Evolutionary conservation across 2,113 vertebrate genomes (phyloP).

Genomic region (Herpetotheres cachinnans): DNA sequence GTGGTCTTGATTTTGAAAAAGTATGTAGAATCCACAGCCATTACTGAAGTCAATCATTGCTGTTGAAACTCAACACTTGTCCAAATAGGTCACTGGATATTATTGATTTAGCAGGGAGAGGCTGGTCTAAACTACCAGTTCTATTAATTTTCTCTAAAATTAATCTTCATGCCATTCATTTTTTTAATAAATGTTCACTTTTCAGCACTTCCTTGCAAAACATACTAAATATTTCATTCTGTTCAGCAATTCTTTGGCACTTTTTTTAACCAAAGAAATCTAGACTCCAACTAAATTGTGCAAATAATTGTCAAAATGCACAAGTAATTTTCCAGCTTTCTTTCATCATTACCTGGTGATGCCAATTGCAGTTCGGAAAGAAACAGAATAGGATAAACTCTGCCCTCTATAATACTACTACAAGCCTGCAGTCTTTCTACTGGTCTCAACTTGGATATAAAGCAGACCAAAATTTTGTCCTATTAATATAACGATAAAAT

Average conservation of each 20-base stretch:
- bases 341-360: background rate
- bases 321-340: conserved; percentile 21
- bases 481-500: background rate
- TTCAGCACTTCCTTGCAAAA: background rate
- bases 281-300: conserved; percentile 20
- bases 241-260: background rate
- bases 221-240: background rate
- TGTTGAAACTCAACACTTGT: background rate
- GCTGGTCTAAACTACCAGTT: background rate
- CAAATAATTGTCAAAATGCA: conserved; percentile 28
- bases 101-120: background rate
- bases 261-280: conserved; percentile 43
- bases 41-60: background rate
- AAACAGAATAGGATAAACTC: background rate
- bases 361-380: background rate
- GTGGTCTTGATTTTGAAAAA: background rate
- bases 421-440: background rate
- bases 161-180: background rate
- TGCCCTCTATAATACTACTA: background rate
- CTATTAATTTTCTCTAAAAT: background rate
- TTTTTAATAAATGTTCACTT: background rate
- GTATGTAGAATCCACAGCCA: accelerated
- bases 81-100: background rate
- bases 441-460: background rate
- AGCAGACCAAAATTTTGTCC: background rate